Percentiles rank a stretch among this genome's conserved stretches.
phyloP scores from a whole-genome alignment of 1,140 invertebrate genomes.

The Bombyx mandarina region DNA sequence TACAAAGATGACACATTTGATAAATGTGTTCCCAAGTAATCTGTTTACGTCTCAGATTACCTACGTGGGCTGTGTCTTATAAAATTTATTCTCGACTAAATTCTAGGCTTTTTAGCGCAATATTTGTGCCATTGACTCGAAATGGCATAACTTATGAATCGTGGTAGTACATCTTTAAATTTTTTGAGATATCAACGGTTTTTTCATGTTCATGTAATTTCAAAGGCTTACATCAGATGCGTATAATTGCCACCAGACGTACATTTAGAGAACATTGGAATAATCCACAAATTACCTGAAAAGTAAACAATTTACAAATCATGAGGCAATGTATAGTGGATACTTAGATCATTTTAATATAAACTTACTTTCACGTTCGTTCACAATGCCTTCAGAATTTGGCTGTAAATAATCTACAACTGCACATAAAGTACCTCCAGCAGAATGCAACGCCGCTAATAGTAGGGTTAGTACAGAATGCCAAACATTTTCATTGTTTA shows the following conservation, averaged over 20 bases:
- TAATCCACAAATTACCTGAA: slow-evolving; percentile 52
- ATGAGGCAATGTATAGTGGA: background rate
- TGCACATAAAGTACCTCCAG: slow-evolving; percentile 38
- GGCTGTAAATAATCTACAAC: slow-evolving; percentile 41
- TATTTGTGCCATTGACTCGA: background rate
- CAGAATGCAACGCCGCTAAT: slow-evolving; percentile 28
- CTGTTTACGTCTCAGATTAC: too few relatives aligned
- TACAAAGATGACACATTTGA: too few relatives aligned
- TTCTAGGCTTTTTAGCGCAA: background rate
- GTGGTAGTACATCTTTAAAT: background rate
- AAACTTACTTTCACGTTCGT: slow-evolving; percentile 41
- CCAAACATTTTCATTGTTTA: slow-evolving; percentile 53
- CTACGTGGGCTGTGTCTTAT: too few relatives aligned
- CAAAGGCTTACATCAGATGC: slow-evolving; percentile 41
- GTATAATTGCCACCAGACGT: slow-evolving; percentile 38
- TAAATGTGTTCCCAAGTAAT: too few relatives aligned
- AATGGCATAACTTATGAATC: background rate
- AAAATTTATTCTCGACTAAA: too few relatives aligned
- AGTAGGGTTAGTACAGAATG: slow-evolving; percentile 38
- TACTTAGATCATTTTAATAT: background rate
- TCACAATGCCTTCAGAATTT: slow-evolving; percentile 20
- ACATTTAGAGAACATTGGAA: slow-evolving; percentile 59
- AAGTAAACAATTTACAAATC: slow-evolving; percentile 9
- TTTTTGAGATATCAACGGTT: too few relatives aligned
- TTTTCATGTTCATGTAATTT: too few relatives aligned